Percentiles rank a stretch among this genome's conserved stretches.
These are phyloP conservation scores for Tapirus indicus DNA, from an alignment of 2,797 vertebrate species.

Conservation along the genomic window DNA sequence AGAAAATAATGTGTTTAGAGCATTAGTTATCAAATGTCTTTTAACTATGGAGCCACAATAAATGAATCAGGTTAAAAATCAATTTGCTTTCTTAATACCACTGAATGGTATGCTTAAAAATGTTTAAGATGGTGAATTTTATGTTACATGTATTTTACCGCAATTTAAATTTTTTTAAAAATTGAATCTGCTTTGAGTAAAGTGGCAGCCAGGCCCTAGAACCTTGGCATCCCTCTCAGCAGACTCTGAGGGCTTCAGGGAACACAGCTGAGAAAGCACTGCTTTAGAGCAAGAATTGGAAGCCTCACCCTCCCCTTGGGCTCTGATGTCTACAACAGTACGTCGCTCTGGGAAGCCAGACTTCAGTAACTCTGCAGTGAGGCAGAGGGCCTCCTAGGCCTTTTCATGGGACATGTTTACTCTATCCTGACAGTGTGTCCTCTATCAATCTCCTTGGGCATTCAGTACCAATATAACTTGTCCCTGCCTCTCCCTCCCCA, in stretches of 20 bases:
- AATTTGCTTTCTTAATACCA: conserved; percentile 11
- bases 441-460: neutral
- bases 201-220: neutral
- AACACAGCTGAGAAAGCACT: neutral
- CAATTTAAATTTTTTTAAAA: neutral
- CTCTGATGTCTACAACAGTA: neutral
- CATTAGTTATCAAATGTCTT: neutral
- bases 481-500: neutral
- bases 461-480: neutral
- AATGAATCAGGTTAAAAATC: conserved; percentile 30
- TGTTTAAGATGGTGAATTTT: neutral
- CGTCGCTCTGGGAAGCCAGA: neutral
- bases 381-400: neutral
- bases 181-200: conserved; percentile 34
- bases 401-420: neutral
- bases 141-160: neutral
- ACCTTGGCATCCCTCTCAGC: neutral
- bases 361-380: neutral
- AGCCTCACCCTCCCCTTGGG: neutral
- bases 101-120: neutral
- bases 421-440: neutral
- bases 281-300: neutral
- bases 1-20: neutral
- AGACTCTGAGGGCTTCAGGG: neutral
- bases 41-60: conserved; percentile 13